Evolutionary conservation across 2,797 vertebrate genomes (phyloP).

Genomic region (Sebastes matsubarae): DNA sequence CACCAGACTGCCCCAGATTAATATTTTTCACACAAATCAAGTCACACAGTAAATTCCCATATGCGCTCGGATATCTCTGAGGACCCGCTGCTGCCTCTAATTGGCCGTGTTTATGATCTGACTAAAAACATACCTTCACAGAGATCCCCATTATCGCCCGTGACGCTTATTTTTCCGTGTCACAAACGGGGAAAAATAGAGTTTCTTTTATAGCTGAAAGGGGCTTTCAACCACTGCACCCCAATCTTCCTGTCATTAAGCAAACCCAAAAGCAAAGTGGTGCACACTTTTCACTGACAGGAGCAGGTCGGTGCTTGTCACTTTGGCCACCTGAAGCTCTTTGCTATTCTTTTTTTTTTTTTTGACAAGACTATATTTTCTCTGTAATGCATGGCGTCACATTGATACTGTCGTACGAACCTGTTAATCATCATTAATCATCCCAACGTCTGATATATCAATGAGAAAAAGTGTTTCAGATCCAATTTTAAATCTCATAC

Average conservation of each 20-base stretch:
- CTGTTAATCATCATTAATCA: slow-evolving; percentile 16
- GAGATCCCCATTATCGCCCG: slow-evolving; percentile 39
- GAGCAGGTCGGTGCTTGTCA: slow-evolving; percentile 43
- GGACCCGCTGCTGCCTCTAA: slow-evolving; percentile 38
- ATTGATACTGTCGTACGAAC: slow-evolving; percentile 16
- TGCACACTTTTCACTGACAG: slow-evolving; percentile 42
- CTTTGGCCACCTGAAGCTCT: slow-evolving; percentile 49
- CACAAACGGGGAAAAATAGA: slow-evolving; percentile 36
- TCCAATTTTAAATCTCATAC: background rate
- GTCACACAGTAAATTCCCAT: slow-evolving; percentile 38
- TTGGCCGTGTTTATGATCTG: slow-evolving; percentile 59
- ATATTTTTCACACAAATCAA: slow-evolving; percentile 56
- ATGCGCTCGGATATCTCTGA: slow-evolving; percentile 34
- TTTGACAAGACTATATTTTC: slow-evolving; percentile 24
- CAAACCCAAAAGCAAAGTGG: slow-evolving; percentile 15
- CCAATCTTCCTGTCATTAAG: slow-evolving; percentile 73
- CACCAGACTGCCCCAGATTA: slow-evolving; percentile 48
- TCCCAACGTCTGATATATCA: background rate
- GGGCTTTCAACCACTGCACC: slow-evolving; percentile 58
- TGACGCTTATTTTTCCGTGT: slow-evolving; percentile 50
- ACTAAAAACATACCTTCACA: slow-evolving; percentile 43
- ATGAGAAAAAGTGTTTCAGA: background rate
- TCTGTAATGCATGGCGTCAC: background rate
- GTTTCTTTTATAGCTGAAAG: slow-evolving; percentile 52
- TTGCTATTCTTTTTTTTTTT: background rate